Evolutionary conservation across 2,888 invertebrate genomes (phyloP), one percentile per base, ranked within the genome.

Genomic region (Philopedon plagiatum): DNA sequence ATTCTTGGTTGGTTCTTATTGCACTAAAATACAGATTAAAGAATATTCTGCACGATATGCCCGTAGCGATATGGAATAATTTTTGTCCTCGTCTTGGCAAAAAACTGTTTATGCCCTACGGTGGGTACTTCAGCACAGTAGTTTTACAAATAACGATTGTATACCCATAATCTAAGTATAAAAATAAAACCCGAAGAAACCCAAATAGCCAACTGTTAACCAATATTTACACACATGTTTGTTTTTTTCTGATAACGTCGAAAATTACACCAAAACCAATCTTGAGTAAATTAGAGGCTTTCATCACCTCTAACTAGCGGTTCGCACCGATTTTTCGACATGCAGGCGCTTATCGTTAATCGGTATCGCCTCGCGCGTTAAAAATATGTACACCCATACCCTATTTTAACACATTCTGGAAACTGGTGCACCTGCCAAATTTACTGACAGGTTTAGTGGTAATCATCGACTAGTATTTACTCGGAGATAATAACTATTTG

Each of bases 281-380:
- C 46, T 37, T n/a, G 18, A 19, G 29, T 23, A 70, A 70, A 70
- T 65, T 71, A 62, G 26, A 44, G 66, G 62, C 71, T 61, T 67
- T 66, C 62, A 62, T 61, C 66, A 29, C 66, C 62, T 62, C 11
- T 69, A 62, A 62, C 57, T 18, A 56, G 13, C 15, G 41, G 41
- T 68, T 68, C 23, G 26, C 29, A 11, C 62, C 7, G 44, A 44
- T 51, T 51, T 68, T 49, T 61, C 61, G 61, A 15, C 32, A 9
- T 60, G 9, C 60, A 23, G 13, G 23, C 67, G 26, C 18, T 60
- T 69, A 69, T 69, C 69, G 54, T 34, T 34, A 23, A 65, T 56
- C 65, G 23, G 8, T 58, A 44, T 66, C 69, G 60, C 69, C 69
- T 62, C 13, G 11, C 41, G 68, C 60, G 69, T 69, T 62, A 63